Base-by-base conservation (phyloP, 53 echinoderm and acorn worm species). In the Actinopyga echinites region DNA sequence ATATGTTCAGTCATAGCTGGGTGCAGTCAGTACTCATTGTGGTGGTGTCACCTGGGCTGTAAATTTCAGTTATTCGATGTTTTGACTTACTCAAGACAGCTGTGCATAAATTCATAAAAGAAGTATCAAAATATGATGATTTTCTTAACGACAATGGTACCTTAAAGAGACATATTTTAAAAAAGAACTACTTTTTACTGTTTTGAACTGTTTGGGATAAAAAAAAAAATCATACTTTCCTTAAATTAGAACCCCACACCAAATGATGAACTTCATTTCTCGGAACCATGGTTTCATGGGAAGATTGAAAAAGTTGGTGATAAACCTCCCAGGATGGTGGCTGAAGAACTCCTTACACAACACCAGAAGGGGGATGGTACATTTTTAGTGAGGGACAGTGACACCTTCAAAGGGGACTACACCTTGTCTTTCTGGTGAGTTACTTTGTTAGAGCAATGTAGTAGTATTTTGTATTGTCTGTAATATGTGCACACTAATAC, bases 341-440 rank as follows among this genome's bases (percentile, higher is more conserved):
- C 99, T 0, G 99, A 99, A 56, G 90, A 99, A 64, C 69, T 99
- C 4, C 86, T 99, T 59, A 89, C 65, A 38, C 87, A 94, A 25
- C 92, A 99, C 65, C 94, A 94, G 89, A 83, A 92, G 33, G 99
- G 99, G 17, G 92, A 99, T 61, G 99, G 99, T 20, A 94, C 99
- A 0, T 99, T 99, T 80, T 89, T 99, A 19, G 99, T 99, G 33
- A 68, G 99, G 32, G 99, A 99, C 57, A 99, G 99, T 19, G 99
- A 99, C 19, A 99, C 99, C 24, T 99, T 99, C 89, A 99, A 99
- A 66, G 99, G 99, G 19, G 99, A 99, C 64, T 99, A 94, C 78
- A 91, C 97, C 8, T 61, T 97, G 30, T 97, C 97, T 10, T 97
- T 97, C 89, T 97, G 97, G 97, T 97, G 89, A 79, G 79, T 53